Evolutionary conservation across 2,888 invertebrate genomes (phyloP).

Genomic region (Acleris cristana): DNA sequence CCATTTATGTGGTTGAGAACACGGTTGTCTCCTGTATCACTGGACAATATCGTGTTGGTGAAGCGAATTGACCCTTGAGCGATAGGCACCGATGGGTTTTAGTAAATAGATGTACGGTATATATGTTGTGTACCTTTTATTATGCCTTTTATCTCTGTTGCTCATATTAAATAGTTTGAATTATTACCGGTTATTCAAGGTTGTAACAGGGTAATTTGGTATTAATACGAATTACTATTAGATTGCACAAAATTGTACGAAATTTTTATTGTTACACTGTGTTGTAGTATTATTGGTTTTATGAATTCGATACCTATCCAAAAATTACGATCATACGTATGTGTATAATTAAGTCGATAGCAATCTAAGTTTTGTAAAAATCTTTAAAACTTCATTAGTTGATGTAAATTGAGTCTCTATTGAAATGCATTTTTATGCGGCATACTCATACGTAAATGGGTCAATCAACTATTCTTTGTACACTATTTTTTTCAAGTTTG

Average conservation of each 20-base stretch:
- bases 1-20: no score
- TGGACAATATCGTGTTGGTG: no score
- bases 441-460: no score
- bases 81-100: neutral
- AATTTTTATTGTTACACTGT: slow-evolving; percentile 33
- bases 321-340: slow-evolving; percentile 13
- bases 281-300: slow-evolving; percentile 16
- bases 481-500: no score
- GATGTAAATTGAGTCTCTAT: neutral
- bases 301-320: slow-evolving; percentile 13
- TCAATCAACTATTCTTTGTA: no score
- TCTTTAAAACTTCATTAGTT: slow-evolving; percentile 11
- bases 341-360: neutral
- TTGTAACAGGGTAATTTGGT: slow-evolving; percentile 69
- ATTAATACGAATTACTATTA: slow-evolving; percentile 42
- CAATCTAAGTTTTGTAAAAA: slow-evolving; percentile 14
- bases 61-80: no score
- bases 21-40: no score
- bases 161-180: slow-evolving; percentile 7
- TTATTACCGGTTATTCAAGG: slow-evolving; percentile 61
- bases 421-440: no score
- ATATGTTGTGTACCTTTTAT: slow-evolving; percentile 1
- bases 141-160: slow-evolving; percentile 41
- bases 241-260: slow-evolving; percentile 56
- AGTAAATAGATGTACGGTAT: neutral